Evolutionary conservation across 2,888 invertebrate genomes (phyloP).

Genomic region (Branchellion lobata): DNA sequence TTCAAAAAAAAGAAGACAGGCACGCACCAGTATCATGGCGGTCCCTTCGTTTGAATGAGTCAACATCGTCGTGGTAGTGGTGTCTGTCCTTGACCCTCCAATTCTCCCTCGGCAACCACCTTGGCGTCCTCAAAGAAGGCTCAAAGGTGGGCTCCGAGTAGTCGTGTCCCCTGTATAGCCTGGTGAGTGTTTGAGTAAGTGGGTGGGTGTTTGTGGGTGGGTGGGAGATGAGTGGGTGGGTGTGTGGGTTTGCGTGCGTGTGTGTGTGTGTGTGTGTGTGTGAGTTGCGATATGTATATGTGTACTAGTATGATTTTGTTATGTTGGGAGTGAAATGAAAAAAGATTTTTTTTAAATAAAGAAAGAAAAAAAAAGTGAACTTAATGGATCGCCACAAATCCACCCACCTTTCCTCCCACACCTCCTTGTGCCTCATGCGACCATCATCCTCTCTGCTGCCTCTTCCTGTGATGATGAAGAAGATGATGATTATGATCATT

Average conservation of each 20-base stretch:
- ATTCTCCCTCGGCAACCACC: neutral
- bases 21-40: too few species aligned
- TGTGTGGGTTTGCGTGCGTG: too few species aligned
- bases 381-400: too few species aligned
- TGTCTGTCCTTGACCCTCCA: conserved; percentile 20
- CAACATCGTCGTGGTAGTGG: neutral
- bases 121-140: neutral
- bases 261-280: too few species aligned
- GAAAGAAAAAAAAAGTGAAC: too few species aligned
- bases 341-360: neutral
- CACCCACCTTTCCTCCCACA: conserved; percentile 39
- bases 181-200: neutral
- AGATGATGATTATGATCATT: neutral
- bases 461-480: neutral
- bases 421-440: conserved; percentile 15
- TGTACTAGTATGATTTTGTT: too few species aligned
- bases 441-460: conserved; percentile 42
- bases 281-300: too few species aligned
- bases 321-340: neutral
- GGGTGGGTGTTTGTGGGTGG: too few species aligned
- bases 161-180: conserved; percentile 21
- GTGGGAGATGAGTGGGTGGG: neutral
- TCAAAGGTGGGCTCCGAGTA: neutral
- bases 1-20: too few species aligned
- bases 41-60: too few species aligned